phyloP scores from a whole-genome alignment of 2,797 vertebrate genomes.

The Balearica regulorum region DNA sequence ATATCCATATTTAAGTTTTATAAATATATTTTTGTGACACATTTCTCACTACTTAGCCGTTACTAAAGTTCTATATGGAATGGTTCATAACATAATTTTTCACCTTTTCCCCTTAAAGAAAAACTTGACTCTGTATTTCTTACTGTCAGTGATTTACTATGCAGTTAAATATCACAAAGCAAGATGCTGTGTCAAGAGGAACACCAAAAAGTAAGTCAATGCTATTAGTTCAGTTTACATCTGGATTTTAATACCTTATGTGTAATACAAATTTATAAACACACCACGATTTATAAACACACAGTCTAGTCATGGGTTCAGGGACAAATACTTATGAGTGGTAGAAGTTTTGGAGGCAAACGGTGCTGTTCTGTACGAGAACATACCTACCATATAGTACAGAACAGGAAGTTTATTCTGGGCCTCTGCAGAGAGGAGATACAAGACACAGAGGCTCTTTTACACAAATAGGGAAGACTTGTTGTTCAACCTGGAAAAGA shows the following conservation, averaged over 20 bases:
- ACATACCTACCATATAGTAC: neutral
- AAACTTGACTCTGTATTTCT: neutral
- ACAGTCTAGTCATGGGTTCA: neutral
- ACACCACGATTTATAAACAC: neutral
- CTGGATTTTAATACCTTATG: neutral
- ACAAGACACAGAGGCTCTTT: neutral
- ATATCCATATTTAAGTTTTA: neutral
- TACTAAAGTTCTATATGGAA: neutral
- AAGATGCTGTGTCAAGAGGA: neutral
- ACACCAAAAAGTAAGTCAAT: neutral
- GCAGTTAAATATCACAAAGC: neutral
- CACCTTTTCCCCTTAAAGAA: neutral
- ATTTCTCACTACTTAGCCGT: neutral
- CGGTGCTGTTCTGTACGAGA: slow-evolving; percentile 20
- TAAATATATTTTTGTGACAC: neutral
- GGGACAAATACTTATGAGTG: neutral
- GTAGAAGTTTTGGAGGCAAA: neutral
- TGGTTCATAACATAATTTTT: neutral
- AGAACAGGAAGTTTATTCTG: slow-evolving; percentile 18
- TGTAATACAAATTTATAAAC: neutral
- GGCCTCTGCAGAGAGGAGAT: neutral
- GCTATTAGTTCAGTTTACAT: neutral
- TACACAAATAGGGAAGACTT: neutral
- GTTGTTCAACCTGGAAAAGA: neutral
- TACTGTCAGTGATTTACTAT: neutral